These are phyloP conservation scores for Hyperoplus lanceolatus DNA, from an alignment of 2,797 vertebrate species.

Conservation along the genomic window DNA sequence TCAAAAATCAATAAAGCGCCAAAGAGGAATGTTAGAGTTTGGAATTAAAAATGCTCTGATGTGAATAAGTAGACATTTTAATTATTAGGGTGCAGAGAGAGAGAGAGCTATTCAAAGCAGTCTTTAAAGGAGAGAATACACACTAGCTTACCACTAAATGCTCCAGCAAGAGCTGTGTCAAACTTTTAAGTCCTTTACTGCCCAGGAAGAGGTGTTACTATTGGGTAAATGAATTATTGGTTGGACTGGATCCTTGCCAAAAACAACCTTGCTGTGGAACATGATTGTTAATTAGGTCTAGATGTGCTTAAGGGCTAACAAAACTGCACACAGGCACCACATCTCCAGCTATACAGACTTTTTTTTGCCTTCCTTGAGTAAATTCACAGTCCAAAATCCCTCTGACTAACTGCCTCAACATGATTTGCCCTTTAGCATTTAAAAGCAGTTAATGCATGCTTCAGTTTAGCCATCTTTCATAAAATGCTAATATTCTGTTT, in stretches of 20 bases:
- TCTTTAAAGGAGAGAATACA: constrained; percentile 72
- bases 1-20: constrained; percentile 60
- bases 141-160: constrained; percentile 70
- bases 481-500: constrained; percentile 72
- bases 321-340: constrained; percentile 74
- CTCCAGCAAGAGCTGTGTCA: constrained; percentile 68
- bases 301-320: constrained; percentile 80
- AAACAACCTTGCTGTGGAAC: constrained; percentile 79
- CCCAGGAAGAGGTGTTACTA: constrained; percentile 72
- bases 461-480: constrained; percentile 65
- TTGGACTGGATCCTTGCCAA: constrained; percentile 75
- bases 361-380: constrained; percentile 53
- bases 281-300: constrained; percentile 80
- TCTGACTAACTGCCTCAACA: constrained; percentile 56
- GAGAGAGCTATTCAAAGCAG: constrained; percentile 59
- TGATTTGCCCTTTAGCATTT: constrained; percentile 61
- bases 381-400: constrained; percentile 48
- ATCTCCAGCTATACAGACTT: constrained; percentile 58
- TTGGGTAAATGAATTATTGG: constrained; percentile 79
- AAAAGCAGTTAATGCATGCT: constrained; percentile 52
- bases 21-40: constrained; percentile 53
- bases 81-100: constrained; percentile 60
- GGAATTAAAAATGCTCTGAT: constrained; percentile 57
- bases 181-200: constrained; percentile 78
- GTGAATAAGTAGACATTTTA: constrained; percentile 61